Conservation (phyloP, 2,797 vertebrate genomes). For the Pseudochirops corinnae region DNA sequence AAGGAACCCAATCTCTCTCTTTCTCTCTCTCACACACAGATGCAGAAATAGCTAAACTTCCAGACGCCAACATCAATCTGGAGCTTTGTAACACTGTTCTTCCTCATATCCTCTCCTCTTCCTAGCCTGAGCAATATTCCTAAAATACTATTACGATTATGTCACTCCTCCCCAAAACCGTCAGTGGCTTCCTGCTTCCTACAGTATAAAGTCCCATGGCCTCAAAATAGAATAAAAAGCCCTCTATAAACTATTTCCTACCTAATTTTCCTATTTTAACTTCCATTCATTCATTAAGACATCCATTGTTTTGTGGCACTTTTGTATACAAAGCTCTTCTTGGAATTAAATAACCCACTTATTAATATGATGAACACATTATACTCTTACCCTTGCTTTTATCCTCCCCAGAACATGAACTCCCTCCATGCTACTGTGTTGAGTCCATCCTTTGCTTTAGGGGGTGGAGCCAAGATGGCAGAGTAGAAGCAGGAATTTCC, state of each 20-base stretch:
- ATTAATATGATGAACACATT: not conserved
- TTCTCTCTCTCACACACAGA: slow-evolving; percentile 42
- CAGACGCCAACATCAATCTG: slow-evolving; percentile 42
- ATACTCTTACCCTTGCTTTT: not conserved
- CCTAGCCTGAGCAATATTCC: not conserved
- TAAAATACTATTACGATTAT: not conserved
- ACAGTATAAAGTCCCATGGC: not conserved
- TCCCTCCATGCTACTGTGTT: not conserved
- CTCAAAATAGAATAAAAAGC: not conserved
- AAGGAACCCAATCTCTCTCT: slow-evolving; percentile 45
- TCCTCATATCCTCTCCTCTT: not conserved
- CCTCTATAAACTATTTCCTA: not conserved
- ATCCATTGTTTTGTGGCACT: not conserved
- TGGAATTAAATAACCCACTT: not conserved
- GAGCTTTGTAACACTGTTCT: not conserved
- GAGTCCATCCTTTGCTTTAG: not conserved
- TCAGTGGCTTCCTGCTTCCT: not conserved
- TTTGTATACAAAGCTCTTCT: not conserved
- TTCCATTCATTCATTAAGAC: not conserved
- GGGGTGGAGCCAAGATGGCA: too few relatives aligned
- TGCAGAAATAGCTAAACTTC: slow-evolving; percentile 53
- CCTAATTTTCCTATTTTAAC: not conserved
- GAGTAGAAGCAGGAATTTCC: too few relatives aligned
- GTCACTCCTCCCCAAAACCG: not conserved
- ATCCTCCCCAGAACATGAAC: not conserved